Conservation (phyloP, 2,888 invertebrate genomes). For the Pomacea canaliculata region DNA sequence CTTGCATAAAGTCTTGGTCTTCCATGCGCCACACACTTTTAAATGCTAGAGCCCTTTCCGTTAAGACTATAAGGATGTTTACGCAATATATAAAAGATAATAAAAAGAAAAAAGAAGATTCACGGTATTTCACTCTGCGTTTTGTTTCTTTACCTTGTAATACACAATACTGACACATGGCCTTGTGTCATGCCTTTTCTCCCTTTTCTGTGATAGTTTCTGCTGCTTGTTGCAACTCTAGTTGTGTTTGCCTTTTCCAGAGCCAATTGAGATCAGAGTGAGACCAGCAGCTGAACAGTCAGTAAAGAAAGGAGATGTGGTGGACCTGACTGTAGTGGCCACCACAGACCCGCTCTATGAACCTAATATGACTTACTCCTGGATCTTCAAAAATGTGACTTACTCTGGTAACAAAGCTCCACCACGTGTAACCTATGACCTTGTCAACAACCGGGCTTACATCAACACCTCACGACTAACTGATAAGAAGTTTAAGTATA, state of each 20-base stretch:
- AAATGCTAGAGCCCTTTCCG: too few species aligned
- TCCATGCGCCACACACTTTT: too few species aligned
- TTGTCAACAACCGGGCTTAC: conserved; percentile 19
- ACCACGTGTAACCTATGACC: conserved; percentile 21
- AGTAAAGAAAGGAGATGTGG: conserved; percentile 27
- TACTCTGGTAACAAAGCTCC: conserved; percentile 9
- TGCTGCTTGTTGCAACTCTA: not conserved
- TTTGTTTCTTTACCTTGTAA: too few species aligned
- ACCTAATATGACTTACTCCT: conserved; percentile 22
- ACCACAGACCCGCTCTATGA: conserved; percentile 17
- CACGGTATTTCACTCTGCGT: too few species aligned
- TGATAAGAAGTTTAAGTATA: conserved; percentile 18
- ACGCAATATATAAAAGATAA: too few species aligned
- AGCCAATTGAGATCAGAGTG: conserved; percentile 22
- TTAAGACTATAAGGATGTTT: too few species aligned
- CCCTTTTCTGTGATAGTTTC: not conserved
- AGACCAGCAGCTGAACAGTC: conserved; percentile 16
- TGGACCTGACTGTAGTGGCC: conserved; percentile 35
- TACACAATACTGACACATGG: too few species aligned
- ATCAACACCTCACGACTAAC: conserved; percentile 34
- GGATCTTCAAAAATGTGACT: conserved; percentile 32
- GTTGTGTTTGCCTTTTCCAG: conserved; percentile 25
- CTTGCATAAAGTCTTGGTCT: too few species aligned
- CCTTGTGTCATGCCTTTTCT: too few species aligned
- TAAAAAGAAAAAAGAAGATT: too few species aligned